Evolutionary conservation across 1,140 invertebrate genomes (phyloP), one percentile per base, ranked within the genome.

Genomic region (Drosophila virilis): DNA sequence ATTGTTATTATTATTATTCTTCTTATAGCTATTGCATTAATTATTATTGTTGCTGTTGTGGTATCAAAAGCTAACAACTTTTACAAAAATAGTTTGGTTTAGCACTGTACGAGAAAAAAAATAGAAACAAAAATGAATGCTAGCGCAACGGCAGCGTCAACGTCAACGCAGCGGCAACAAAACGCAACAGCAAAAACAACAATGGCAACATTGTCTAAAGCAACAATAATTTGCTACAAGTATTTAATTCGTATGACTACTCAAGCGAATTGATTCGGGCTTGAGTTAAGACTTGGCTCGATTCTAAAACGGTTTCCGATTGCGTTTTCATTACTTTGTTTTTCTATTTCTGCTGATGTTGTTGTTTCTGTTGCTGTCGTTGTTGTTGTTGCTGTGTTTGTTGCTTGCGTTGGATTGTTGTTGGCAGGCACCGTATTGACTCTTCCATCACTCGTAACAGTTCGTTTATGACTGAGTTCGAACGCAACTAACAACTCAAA

Each of bases 381-480:
- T 10, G 32, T 33, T 57, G 50, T 65, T 40, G 50, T 46, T 28
- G 33, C 43, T 38, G 54, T 48, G 62, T 48, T 17, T 71, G 66
- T 58, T 74, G 42, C 37, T 68, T 51, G 33, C 32, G 65, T 62
- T 48, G 12, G 32, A 28, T 32, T 45, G 42, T 70, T 50, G 43
- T 32, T 77, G n/a, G 74, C 58, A 70, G 55, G 45, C 76, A 82
- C 76, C 80, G 76, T 71, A 67, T 66, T 71, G 62, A 69, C 65
- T 75, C 80, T 84, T 84, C 80, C 80, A 84, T 81, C 80, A 82
- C 80, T 84, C 74, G 80, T 66, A 80, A 83, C 81, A 77, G 77
- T 83, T 84, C 80, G 80, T 69, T 79, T 83, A 68, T 73, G 80
- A 84, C 81, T 84, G 81, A 84, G 65, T 72, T 72, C 77, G 77